Evolutionary conservation across 2,797 vertebrate genomes (phyloP).

Genomic region (Valencia hispanica): DNA sequence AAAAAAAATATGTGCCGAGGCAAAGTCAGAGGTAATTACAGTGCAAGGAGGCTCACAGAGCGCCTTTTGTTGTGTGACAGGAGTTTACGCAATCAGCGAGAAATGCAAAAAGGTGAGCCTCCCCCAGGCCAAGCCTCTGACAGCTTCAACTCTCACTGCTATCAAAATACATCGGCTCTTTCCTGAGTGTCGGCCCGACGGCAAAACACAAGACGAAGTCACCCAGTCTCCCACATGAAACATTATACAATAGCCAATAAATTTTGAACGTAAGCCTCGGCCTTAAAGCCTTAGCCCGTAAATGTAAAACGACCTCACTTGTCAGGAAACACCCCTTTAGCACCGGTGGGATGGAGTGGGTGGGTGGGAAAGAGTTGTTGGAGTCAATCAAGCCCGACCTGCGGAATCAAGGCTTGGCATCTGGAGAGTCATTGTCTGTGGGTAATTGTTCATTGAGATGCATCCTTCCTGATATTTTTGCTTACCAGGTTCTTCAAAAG

Average conservation of each 20-base stretch:
- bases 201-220: slow-evolving; percentile 66
- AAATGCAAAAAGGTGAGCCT: slow-evolving; percentile 76
- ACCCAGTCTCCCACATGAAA: slow-evolving; percentile 65
- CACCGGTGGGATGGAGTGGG: slow-evolving; percentile 51
- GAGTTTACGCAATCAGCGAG: slow-evolving; percentile 76
- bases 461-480: background rate
- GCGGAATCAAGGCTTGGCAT: slow-evolving; percentile 37
- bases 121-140: slow-evolving; percentile 70
- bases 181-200: slow-evolving; percentile 52
- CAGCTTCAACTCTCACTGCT: slow-evolving; percentile 77
- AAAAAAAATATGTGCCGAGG: slow-evolving; percentile 41
- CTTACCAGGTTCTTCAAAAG: background rate
- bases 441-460: slow-evolving; percentile 17
- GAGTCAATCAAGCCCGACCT: slow-evolving; percentile 64
- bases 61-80: slow-evolving; percentile 71
- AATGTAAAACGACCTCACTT: slow-evolving; percentile 74
- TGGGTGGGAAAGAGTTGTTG: slow-evolving; percentile 65
- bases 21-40: slow-evolving; percentile 66
- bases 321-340: slow-evolving; percentile 79
- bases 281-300: slow-evolving; percentile 73
- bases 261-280: slow-evolving; percentile 67
- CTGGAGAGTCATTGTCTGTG: slow-evolving; percentile 21
- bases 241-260: slow-evolving; percentile 78
- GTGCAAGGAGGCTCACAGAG: slow-evolving; percentile 49
- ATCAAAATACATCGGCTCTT: slow-evolving; percentile 74